Evolutionary conservation across 2,888 invertebrate species (phyloP), one percentile per base, ranked within the genome.

Genomic region (Tachina lurida): DNA sequence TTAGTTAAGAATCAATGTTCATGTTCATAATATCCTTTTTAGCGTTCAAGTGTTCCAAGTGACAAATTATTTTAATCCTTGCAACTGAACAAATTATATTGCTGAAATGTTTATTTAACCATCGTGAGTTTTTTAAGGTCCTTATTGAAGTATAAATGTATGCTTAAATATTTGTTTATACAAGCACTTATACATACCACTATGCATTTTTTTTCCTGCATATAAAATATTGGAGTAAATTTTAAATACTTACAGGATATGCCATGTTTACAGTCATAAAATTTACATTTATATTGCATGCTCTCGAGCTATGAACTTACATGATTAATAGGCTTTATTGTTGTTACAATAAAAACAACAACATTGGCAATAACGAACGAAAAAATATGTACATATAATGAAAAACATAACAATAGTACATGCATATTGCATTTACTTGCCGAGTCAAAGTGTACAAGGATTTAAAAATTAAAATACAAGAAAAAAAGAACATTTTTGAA

Each of bases 261-360:
- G 63, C 58, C 75, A 82, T 85, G 85, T 85, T 82, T 78, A 68
- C 85, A 82, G 85, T 78, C 75, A 82, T 85, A 82, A 85, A 85
- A 85, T 82, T 85, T 85, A 74, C 85, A 85, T 85, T 75, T 82
- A 85, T 82, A 85, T 82, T 82, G 85, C 85, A 85, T 85, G 85
- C 78, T 60, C 70, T 65, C 68, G 49, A 79, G 82, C 70, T 82
- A 75, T 82, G 85, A 85, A 82, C 82, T 74, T 85, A 82, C 85
- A 82, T 85, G 85, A 85, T 85, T 85, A 85, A 85, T 85, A 85
- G 85, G 85, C 82, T 82, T 85, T 85, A 78, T 75, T 78, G 84
- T 74, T 77, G 52, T 71, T 68, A 77, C 73, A 80, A 31, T 31
- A 31, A 1, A 31, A 31, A 74, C 73, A 81, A 54, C 77, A 74